These are phyloP conservation scores for Xylocampa areola DNA, from an alignment of 2,888 invertebrate genomes.

Conservation along the genomic window DNA sequence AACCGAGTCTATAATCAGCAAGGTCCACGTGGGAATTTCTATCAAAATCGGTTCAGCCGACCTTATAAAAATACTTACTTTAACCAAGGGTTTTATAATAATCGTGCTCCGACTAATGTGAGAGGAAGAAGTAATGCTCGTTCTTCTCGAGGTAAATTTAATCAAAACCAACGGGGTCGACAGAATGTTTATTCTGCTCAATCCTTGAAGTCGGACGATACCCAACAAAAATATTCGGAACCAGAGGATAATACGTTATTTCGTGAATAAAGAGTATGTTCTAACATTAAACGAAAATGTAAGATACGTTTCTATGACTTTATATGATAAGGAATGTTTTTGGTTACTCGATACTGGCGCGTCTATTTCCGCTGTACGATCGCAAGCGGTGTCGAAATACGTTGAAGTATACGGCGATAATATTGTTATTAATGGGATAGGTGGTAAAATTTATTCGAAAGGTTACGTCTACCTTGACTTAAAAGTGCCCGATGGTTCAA, in stretches of 20 bases:
- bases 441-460: conserved; percentile 7
- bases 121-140: too few relatives aligned
- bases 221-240: too few relatives aligned
- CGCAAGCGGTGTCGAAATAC: conserved; percentile 2
- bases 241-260: conserved; percentile 5
- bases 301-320: conserved; percentile 13
- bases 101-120: too few relatives aligned
- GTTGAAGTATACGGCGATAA: conserved; percentile 7
- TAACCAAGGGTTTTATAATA: too few relatives aligned
- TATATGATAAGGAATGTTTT: conserved; percentile 3
- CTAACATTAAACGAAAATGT: conserved; percentile 12
- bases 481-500: background rate
- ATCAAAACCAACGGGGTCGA: too few relatives aligned
- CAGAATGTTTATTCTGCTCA: too few relatives aligned
- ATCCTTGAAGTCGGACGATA: too few relatives aligned
- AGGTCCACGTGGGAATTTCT: too few relatives aligned
- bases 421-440: conserved; percentile 17
- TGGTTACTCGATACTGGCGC: conserved; percentile 23
- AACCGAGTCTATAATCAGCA: too few relatives aligned
- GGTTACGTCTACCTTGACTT: conserved; percentile 6
- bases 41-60: too few relatives aligned
- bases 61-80: too few relatives aligned
- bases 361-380: conserved; percentile 5
- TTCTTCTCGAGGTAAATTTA: too few relatives aligned
- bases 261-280: conserved; percentile 14